A percentile compares a stretch with the other conserved stretches of the same genome.
These are phyloP conservation scores for Jacana jacana DNA, from an alignment of 2,113 vertebrate genomes.

Conservation along the genomic window DNA sequence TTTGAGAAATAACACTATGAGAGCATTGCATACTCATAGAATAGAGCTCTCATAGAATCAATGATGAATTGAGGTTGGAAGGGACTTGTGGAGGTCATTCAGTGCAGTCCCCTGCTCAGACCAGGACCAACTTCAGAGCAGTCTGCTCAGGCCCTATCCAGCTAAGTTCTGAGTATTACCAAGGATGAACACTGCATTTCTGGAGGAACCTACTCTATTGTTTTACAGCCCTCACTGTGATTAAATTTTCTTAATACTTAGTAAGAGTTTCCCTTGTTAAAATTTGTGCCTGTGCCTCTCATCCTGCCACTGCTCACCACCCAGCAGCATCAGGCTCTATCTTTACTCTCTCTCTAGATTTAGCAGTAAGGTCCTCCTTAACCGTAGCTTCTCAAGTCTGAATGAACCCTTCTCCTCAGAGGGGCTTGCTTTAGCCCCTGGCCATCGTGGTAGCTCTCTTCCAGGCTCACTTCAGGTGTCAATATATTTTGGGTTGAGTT, in stretches of 20 bases:
- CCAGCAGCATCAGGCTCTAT: neutral
- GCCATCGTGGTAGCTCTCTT: neutral
- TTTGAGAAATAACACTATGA: conserved; percentile 35
- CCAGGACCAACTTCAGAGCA: neutral
- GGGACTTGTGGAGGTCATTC: neutral
- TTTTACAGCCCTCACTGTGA: neutral
- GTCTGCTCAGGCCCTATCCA: neutral
- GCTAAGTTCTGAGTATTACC: neutral
- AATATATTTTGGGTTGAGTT: neutral
- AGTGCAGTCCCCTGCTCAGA: neutral
- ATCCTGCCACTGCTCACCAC: neutral
- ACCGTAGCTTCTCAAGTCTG: neutral
- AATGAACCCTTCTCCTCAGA: neutral
- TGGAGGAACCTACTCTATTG: neutral
- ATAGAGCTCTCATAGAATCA: neutral
- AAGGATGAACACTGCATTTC: neutral
- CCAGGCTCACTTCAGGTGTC: neutral
- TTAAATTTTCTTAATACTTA: neutral
- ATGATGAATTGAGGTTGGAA: neutral
- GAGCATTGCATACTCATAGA: neutral
- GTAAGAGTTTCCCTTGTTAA: neutral
- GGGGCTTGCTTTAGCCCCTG: neutral
- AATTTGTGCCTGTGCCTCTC: neutral
- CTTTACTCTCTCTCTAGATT: neutral
- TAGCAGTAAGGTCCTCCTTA: neutral